Percentiles rank a stretch among this genome's conserved stretches.
Evolutionary conservation across 2,888 invertebrate species (phyloP).

Genomic region (Carpatolechia fugitivella): DNA sequence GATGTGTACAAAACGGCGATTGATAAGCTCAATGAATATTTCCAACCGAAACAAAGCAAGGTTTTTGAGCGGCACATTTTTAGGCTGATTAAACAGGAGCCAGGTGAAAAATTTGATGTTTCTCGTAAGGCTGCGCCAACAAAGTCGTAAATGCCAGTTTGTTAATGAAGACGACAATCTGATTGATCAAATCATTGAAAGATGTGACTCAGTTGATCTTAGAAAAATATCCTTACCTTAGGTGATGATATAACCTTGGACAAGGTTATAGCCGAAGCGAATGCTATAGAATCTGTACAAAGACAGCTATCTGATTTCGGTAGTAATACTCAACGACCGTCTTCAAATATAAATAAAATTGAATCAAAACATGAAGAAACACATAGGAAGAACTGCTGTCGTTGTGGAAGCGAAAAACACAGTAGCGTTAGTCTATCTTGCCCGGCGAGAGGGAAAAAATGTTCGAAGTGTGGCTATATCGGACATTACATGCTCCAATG

Average conservation of each 20-base stretch:
- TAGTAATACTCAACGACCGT: background rate
- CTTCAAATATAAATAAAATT: background rate
- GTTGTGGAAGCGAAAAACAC: background rate
- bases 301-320: background rate
- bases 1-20: background rate
- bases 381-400: background rate
- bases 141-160: background rate
- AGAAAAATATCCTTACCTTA: background rate
- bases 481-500: constrained; percentile 21
- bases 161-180: background rate
- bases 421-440: constrained; percentile 3
- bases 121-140: background rate
- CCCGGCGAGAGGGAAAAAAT: constrained; percentile 11
- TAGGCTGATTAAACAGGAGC: background rate
- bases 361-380: background rate
- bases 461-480: constrained; percentile 17
- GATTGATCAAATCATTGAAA: background rate
- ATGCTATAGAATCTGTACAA: background rate
- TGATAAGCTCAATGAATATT: background rate
- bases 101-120: background rate
- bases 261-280: background rate
- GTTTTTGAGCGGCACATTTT: background rate
- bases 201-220: background rate
- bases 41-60: background rate
- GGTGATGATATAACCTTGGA: background rate